phyloP scores from a whole-genome alignment of 2,888 invertebrate species.

The Andrena haemorrhoa region DNA sequence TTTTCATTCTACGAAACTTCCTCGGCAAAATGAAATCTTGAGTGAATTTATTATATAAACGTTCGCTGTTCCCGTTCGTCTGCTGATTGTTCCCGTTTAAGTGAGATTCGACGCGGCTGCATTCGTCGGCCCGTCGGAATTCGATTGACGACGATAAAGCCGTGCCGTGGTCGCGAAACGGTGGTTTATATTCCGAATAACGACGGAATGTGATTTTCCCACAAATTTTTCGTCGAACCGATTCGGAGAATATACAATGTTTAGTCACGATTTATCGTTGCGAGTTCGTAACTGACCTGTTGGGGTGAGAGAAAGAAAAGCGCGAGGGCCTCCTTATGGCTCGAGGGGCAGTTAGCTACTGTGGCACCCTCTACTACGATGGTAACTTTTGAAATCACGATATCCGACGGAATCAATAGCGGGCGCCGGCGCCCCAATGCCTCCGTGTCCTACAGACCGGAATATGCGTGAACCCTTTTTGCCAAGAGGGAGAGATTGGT shows the following conservation, averaged over 20 bases:
- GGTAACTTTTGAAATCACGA: constrained; percentile 80
- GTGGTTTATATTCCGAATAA: not conserved
- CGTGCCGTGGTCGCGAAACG: not conserved
- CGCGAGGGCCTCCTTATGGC: constrained; percentile 80
- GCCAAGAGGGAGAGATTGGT: constrained; percentile 39
- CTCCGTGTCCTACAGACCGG: constrained; percentile 60
- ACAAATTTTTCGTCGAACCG: not conserved
- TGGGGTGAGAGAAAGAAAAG: constrained; percentile 76
- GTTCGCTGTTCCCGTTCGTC: not conserved
- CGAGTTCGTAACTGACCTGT: constrained; percentile 79
- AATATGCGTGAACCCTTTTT: constrained; percentile 65
- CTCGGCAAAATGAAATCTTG: not conserved
- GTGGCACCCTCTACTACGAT: constrained; percentile 82
- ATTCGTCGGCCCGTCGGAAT: not conserved
- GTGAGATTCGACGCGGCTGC: not conserved
- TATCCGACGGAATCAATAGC: constrained; percentile 81
- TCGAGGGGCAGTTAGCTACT: constrained; percentile 81
- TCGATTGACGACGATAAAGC: not conserved
- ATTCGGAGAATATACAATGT: not conserved
- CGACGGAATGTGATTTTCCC: not conserved
- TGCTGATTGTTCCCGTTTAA: not conserved
- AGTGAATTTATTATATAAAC: not conserved
- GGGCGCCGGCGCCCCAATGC: constrained; percentile 79
- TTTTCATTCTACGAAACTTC: constrained; percentile 5
- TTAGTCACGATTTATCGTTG: constrained; percentile 42